phyloP scores from a whole-genome alignment of 2,888 invertebrate genomes.

The Harpalus rubripes region DNA sequence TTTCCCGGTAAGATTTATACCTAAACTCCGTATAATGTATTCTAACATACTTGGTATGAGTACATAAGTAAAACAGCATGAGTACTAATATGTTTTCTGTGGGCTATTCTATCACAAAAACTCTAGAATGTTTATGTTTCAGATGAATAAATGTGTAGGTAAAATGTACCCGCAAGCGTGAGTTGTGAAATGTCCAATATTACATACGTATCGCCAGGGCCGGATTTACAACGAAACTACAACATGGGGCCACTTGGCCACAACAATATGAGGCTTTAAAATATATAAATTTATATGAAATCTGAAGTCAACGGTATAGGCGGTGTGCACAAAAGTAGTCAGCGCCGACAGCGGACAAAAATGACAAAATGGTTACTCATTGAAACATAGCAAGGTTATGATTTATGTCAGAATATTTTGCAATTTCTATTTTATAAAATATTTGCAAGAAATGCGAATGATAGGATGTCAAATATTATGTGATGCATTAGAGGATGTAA shows the following conservation, averaged over 20 bases:
- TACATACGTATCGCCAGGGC: not conserved
- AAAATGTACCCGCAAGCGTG: conserved; percentile 55
- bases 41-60: conserved; percentile 62
- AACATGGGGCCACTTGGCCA: not conserved
- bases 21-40: conserved; percentile 64
- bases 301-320: no score
- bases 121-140: conserved; percentile 59
- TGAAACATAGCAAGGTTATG: no score
- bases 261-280: no score
- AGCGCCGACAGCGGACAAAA: no score
- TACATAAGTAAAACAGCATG: conserved; percentile 38
- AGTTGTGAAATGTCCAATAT: conserved; percentile 44
- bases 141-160: conserved; percentile 59
- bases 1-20: conserved; percentile 67
- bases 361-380: no score
- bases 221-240: not conserved
- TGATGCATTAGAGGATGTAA: no score
- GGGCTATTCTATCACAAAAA: conserved; percentile 60
- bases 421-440: no score
- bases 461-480: no score
- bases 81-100: conserved; percentile 58
- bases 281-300: no score
- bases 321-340: no score
- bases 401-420: no score
- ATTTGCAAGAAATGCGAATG: no score